phyloP scores from a whole-genome alignment of 2,113 vertebrate genomes.

The Ophthalmolycus amberensis region DNA sequence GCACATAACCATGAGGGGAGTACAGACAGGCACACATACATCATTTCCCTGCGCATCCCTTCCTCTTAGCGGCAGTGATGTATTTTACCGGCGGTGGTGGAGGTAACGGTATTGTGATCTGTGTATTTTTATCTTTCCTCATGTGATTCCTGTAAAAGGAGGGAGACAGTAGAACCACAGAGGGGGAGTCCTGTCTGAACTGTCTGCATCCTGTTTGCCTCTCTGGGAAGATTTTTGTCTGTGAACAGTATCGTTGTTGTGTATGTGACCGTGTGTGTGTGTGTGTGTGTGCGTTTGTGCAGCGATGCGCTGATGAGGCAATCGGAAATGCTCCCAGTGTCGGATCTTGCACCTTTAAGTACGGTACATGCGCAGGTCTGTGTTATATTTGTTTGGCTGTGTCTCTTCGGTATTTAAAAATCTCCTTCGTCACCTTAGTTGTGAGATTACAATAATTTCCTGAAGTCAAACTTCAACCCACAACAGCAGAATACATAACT shows the following conservation, averaged over 20 bases:
- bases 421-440: not conserved
- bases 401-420: not conserved
- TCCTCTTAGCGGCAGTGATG: conserved; percentile 7
- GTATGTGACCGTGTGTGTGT: not conserved
- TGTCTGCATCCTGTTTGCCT: conserved; percentile 52
- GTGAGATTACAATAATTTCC: not conserved
- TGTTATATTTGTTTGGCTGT: not conserved
- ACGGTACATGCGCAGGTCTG: not conserved
- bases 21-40: conserved; percentile 1
- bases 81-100: not conserved
- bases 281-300: too few species aligned
- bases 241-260: not conserved
- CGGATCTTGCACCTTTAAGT: too few species aligned
- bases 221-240: conserved; percentile 1
- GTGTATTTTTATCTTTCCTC: conserved; percentile 3
- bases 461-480: not conserved
- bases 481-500: not conserved
- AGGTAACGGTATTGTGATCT: conserved; percentile 12
- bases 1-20: not conserved
- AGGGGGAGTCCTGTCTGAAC: conserved; percentile 24
- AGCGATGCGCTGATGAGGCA: too few species aligned
- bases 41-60: conserved; percentile 19
- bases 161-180: not conserved
- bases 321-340: too few species aligned
- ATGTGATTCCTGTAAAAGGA: conserved; percentile 12